phyloP scores from a whole-genome alignment of 2,888 invertebrate genomes.

The Nebria salina region DNA sequence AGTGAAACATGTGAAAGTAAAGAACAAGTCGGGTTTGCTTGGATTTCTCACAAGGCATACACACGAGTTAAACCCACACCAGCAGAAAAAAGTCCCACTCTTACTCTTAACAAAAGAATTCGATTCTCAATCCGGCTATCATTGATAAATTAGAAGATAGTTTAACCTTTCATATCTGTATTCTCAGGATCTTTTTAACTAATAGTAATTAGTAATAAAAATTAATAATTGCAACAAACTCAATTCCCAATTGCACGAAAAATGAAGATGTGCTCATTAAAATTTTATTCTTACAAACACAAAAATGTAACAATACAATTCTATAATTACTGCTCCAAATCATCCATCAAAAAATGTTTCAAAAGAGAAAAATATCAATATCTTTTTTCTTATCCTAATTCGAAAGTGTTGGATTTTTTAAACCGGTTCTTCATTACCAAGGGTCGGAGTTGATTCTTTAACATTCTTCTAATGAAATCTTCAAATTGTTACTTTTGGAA shows the following conservation, averaged over 20 bases:
- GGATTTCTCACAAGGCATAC: conserved; percentile 14
- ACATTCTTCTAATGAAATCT: neutral
- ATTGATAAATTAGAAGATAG: conserved; percentile 17
- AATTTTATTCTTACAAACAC: no score
- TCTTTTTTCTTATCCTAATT: neutral
- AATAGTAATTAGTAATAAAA: neutral
- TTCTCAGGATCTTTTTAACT: neutral
- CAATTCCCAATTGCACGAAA: neutral
- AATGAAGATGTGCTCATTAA: no score
- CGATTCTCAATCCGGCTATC: conserved; percentile 4
- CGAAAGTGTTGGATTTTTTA: neutral
- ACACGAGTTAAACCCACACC: conserved; percentile 13
- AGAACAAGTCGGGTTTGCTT: conserved; percentile 13
- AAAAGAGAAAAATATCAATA: neutral
- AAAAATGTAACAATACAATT: no score
- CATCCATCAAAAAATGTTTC: neutral
- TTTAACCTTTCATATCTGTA: neutral
- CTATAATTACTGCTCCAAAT: no score
- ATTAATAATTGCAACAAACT: neutral
- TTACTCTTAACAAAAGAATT: conserved; percentile 30
- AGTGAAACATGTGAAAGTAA: conserved; percentile 35
- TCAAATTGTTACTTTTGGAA: neutral
- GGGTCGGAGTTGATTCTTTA: neutral
- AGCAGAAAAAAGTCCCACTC: conserved; percentile 29
- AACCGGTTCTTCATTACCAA: neutral